A percentile compares a stretch with the other conserved stretches of the same genome.
Evolutionary conservation across 2,888 invertebrate genomes (phyloP).

Genomic region (Strigamia maritima): DNA sequence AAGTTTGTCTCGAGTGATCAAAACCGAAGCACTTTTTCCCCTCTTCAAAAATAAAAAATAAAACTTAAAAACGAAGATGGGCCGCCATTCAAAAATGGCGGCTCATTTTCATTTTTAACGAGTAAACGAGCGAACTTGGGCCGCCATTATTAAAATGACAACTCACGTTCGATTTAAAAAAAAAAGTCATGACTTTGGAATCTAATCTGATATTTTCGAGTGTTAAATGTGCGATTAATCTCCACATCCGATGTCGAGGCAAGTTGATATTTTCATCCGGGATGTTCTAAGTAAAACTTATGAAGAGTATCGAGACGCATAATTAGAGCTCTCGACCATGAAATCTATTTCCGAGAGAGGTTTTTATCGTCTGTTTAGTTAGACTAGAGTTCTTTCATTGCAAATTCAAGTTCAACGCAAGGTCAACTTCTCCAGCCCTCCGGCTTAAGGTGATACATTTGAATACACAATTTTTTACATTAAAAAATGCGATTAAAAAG

Average conservation of each 20-base stretch:
- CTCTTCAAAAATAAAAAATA: background rate
- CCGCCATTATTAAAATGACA: too few relatives aligned
- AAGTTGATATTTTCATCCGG: background rate
- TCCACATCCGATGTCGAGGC: background rate
- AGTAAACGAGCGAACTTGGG: too few relatives aligned
- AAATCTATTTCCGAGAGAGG: constrained; percentile 16
- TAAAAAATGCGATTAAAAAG: background rate
- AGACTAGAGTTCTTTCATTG: constrained; percentile 6
- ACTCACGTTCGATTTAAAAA: too few relatives aligned
- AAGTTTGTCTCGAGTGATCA: background rate
- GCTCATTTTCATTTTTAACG: too few relatives aligned
- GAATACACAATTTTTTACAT: background rate
- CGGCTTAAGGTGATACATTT: background rate
- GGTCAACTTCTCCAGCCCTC: constrained; percentile 16
- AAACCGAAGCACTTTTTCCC: background rate
- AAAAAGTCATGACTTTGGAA: background rate
- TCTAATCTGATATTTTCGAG: background rate
- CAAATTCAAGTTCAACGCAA: constrained; percentile 15
- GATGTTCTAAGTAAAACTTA: background rate
- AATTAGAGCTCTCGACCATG: background rate
- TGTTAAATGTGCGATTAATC: background rate
- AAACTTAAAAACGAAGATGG: too few relatives aligned
- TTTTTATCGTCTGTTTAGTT: constrained; percentile 18
- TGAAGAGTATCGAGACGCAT: background rate
- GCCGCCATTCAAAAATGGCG: too few relatives aligned